phyloP scores from a whole-genome alignment of 2,888 invertebrate species.

The Rhamphomyia laevipes region DNA sequence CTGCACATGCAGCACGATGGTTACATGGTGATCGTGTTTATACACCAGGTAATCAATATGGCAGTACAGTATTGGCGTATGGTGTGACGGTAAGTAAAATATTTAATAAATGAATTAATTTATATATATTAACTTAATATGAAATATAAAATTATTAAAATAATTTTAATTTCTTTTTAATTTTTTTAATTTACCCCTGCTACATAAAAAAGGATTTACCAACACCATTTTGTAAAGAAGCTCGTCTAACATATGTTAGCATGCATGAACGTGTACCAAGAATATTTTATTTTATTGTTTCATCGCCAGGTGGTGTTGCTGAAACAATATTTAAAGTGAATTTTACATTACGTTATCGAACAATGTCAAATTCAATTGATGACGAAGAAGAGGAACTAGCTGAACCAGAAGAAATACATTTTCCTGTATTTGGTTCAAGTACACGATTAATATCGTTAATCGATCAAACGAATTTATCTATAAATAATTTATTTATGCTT shows the following conservation, averaged over 20 bases:
- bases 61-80: conserved; percentile 36
- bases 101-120: neutral
- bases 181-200: neutral
- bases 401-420: conserved; percentile 38
- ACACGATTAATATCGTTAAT: no score
- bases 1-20: conserved; percentile 39
- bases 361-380: conserved; percentile 34
- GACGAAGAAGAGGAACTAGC: conserved; percentile 36
- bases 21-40: conserved; percentile 38
- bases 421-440: conserved; percentile 32
- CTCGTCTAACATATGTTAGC: conserved; percentile 37
- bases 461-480: neutral
- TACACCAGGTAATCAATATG: conserved; percentile 39
- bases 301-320: conserved; percentile 36
- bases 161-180: neutral
- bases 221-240: conserved; percentile 38
- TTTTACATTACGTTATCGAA: conserved; percentile 36
- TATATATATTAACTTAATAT: neutral
- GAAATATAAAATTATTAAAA: neutral
- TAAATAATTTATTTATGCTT: neutral
- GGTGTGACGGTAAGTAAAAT: conserved; percentile 32
- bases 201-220: conserved; percentile 30
- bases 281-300: conserved; percentile 37
- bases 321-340: conserved; percentile 36
- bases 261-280: conserved; percentile 38